Percentiles rank a stretch among this genome's conserved stretches.
phyloP scores from a whole-genome alignment of 2,888 invertebrate species.

The Spatulosminthurus flaviceps region DNA sequence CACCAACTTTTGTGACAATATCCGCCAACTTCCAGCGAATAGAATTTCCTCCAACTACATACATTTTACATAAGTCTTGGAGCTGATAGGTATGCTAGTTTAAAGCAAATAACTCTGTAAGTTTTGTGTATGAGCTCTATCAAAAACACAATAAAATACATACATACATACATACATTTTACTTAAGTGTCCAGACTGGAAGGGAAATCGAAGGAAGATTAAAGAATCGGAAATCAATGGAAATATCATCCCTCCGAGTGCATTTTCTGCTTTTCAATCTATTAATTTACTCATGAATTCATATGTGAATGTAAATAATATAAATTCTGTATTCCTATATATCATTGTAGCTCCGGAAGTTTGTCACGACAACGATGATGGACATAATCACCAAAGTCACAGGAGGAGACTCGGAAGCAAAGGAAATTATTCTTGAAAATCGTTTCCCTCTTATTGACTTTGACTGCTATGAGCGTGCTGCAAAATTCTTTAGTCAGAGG shows the following conservation, averaged over 20 bases:
- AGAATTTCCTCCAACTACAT: no score
- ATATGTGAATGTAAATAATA: not conserved
- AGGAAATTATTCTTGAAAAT: conserved; percentile 57
- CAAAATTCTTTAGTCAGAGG: conserved; percentile 65
- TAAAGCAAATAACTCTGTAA: no score
- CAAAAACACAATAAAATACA: no score
- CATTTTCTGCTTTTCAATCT: no score
- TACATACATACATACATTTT: no score
- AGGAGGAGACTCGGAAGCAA: conserved; percentile 56
- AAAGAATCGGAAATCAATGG: not conserved
- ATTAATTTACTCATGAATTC: no score
- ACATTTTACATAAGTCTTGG: no score
- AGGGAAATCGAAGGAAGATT: not conserved
- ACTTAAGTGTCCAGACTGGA: no score
- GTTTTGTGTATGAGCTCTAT: no score
- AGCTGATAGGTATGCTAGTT: no score
- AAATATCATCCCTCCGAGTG: not conserved
- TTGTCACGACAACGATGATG: conserved; percentile 65
- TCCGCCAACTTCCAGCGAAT: no score
- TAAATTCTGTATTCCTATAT: not conserved
- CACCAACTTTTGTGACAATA: no score
- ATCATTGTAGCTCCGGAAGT: conserved; percentile 65
- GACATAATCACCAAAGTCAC: conserved; percentile 65
- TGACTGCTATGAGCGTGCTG: conserved; percentile 66
- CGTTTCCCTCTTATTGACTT: conserved; percentile 64